A percentile compares a stretch with the other conserved stretches of the same genome.
Evolutionary conservation across 2,113 vertebrate species (phyloP).

Genomic region (Dryoscopus gambensis): DNA sequence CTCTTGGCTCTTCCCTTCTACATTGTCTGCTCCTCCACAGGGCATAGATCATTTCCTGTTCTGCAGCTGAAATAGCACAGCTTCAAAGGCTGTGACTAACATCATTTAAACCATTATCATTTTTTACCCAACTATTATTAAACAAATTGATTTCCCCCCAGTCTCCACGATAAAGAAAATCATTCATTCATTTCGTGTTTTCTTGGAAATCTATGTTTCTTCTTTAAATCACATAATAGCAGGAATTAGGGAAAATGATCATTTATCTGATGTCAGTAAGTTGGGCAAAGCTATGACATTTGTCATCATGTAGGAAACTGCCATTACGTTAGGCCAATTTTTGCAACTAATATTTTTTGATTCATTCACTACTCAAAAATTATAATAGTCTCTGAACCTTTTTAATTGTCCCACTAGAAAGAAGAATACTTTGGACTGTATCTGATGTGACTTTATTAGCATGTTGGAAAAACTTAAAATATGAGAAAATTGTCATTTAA

Average conservation of each 20-base stretch:
- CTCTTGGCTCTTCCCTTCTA: neutral
- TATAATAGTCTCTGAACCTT: neutral
- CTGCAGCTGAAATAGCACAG: neutral
- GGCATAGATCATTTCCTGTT: neutral
- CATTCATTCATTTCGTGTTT: slow-evolving; percentile 11
- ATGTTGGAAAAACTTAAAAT: neutral
- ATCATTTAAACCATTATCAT: slow-evolving; percentile 20
- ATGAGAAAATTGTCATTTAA: neutral
- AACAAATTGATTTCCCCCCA: slow-evolving; percentile 34
- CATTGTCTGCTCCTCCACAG: neutral
- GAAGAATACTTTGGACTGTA: neutral
- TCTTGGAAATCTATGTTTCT: slow-evolving; percentile 31
- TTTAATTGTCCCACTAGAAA: neutral
- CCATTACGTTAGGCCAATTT: neutral
- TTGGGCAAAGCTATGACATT: neutral
- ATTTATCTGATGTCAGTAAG: slow-evolving; percentile 32
- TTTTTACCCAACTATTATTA: slow-evolving; percentile 44
- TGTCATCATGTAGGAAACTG: slow-evolving; percentile 9
- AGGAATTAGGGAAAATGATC: slow-evolving; percentile 29
- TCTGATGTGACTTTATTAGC: neutral
- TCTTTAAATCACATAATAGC: slow-evolving; percentile 6
- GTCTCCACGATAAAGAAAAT: neutral
- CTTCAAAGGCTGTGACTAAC: slow-evolving; percentile 19
- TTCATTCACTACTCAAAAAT: neutral
- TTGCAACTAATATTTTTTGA: neutral